phyloP scores from a whole-genome alignment of 2,797 vertebrate genomes.

The Streptopelia turtur region DNA sequence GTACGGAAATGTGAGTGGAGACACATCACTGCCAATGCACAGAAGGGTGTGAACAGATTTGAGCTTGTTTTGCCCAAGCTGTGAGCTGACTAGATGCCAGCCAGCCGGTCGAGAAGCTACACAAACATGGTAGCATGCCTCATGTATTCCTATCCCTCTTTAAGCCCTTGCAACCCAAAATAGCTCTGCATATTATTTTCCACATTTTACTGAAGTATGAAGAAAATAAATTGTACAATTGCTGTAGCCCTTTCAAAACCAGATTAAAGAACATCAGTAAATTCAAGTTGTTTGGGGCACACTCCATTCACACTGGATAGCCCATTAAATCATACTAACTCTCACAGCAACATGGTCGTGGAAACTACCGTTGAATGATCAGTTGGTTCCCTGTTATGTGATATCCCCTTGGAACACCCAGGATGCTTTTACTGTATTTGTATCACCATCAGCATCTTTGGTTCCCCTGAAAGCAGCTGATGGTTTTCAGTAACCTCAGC shows the following conservation, averaged over 20 bases:
- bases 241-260: neutral
- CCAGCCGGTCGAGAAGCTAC: neutral
- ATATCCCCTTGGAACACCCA: neutral
- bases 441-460: neutral
- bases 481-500: neutral
- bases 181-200: neutral
- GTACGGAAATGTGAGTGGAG: neutral
- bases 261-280: neutral
- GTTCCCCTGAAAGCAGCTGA: neutral
- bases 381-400: accelerated
- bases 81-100: neutral
- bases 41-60: slow-evolving; percentile 24
- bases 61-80: neutral
- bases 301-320: neutral
- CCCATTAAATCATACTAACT: neutral
- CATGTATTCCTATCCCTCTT: neutral
- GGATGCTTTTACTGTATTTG: neutral
- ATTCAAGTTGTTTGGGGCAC: neutral
- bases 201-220: neutral
- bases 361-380: neutral
- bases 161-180: neutral
- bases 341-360: neutral
- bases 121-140: neutral
- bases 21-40: neutral
- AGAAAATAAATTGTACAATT: neutral